A percentile compares a stretch with the other conserved stretches of the same genome.
Evolutionary conservation across 2,888 invertebrate species (phyloP).

Genomic region (Papilio demoleus): DNA sequence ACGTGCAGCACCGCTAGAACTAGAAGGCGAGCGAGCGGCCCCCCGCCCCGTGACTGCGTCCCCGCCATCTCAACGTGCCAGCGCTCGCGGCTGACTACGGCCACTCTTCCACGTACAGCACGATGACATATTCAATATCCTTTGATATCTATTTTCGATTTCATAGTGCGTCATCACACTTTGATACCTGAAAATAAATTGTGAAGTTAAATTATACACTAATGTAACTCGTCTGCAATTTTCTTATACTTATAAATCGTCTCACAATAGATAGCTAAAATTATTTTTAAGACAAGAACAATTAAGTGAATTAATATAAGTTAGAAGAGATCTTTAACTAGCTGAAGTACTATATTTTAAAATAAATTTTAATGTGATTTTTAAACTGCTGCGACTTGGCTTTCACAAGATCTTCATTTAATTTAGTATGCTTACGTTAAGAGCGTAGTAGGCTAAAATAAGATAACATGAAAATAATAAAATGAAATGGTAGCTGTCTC

Average conservation of each 20-base stretch:
- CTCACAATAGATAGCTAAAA: no score
- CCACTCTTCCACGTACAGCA: slow-evolving; percentile 54
- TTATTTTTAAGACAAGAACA: no score
- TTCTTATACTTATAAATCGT: no score
- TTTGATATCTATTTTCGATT: slow-evolving; percentile 7
- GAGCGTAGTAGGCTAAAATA: neutral
- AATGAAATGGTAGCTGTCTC: slow-evolving; percentile 7
- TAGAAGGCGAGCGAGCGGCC: slow-evolving; percentile 74
- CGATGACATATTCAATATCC: slow-evolving; percentile 56
- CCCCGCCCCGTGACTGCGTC: slow-evolving; percentile 65
- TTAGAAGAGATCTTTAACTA: no score
- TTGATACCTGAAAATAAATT: slow-evolving; percentile 37
- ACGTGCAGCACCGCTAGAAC: slow-evolving; percentile 74
- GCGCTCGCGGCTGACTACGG: slow-evolving; percentile 66
- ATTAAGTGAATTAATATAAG: no score
- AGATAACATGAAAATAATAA: neutral
- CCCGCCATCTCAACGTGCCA: slow-evolving; percentile 74
- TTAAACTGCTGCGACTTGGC: no score
- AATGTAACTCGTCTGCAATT: no score
- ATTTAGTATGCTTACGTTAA: neutral
- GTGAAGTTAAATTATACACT: neutral
- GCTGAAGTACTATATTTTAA: no score
- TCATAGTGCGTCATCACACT: slow-evolving; percentile 35
- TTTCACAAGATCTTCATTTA: neutral
- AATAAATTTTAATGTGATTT: no score